Evolutionary conservation across 2,113 vertebrate species (phyloP).

Genomic region (Seriola dumerili): DNA sequence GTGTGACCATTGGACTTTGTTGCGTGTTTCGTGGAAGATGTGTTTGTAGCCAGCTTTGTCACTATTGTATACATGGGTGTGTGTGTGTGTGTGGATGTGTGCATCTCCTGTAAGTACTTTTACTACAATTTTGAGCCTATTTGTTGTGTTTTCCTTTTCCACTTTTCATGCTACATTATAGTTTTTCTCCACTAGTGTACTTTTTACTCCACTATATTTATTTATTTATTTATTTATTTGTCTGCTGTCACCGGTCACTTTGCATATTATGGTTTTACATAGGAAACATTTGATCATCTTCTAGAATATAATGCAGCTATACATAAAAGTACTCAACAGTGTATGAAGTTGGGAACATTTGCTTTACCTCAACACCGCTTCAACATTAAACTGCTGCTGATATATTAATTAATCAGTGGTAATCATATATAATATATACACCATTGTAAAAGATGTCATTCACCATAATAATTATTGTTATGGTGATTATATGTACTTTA

Average conservation of each 20-base stretch:
- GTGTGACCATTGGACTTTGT: slow-evolving; percentile 64
- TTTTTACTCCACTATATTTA: no score
- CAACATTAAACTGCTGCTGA: background rate
- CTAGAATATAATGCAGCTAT: background rate
- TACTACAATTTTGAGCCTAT: background rate
- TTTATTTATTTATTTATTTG: no score
- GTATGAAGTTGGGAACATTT: background rate
- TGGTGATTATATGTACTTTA: no score
- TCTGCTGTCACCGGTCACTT: no score
- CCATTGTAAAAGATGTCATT: no score
- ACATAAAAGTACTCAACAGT: background rate
- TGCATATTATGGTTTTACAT: background rate
- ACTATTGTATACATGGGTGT: background rate
- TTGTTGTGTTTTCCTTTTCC: background rate
- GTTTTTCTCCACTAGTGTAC: background rate
- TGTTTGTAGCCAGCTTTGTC: slow-evolving; percentile 31
- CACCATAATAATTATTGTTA: no score
- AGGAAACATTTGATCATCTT: background rate
- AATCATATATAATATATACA: no score
- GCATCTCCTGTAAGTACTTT: background rate
- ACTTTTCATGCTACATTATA: background rate
- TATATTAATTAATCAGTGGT: background rate
- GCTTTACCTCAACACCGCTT: background rate
- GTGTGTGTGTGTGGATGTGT: background rate
- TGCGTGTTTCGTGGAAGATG: slow-evolving; percentile 40